Evolutionary conservation across 2,888 invertebrate genomes (phyloP).

Genomic region (Stenichneumon culpator): DNA sequence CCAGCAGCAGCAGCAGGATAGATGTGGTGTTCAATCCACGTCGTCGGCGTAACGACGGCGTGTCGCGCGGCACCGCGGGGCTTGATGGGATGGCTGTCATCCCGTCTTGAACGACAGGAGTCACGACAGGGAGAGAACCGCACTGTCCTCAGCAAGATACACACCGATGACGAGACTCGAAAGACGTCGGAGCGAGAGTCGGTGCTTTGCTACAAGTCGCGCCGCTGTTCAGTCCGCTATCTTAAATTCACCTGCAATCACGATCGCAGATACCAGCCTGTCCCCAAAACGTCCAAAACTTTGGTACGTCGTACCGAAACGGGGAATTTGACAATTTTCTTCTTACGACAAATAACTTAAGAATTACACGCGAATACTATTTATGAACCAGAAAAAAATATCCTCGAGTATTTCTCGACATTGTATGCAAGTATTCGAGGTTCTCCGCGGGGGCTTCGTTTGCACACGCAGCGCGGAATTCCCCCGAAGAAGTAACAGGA

Average conservation of each 20-base stretch:
- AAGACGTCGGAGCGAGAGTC: constrained; percentile 19
- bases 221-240: neutral
- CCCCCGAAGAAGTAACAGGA: constrained; percentile 24
- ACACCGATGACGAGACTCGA: constrained; percentile 32
- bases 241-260: constrained; percentile 3
- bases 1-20: constrained; percentile 5
- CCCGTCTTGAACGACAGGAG: constrained; percentile 41
- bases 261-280: neutral
- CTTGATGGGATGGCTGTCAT: constrained; percentile 52
- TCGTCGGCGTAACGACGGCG: constrained; percentile 53
- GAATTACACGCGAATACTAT: constrained; percentile 13
- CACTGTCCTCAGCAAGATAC: constrained; percentile 2
- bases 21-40: constrained; percentile 35
- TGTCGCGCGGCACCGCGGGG: constrained; percentile 47
- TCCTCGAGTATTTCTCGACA: constrained; percentile 37
- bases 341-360: neutral
- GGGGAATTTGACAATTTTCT: neutral
- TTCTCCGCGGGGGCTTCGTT: constrained; percentile 13
- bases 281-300: neutral
- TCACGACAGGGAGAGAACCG: constrained; percentile 45
- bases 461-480: neutral
- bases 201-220: neutral
- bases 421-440: constrained; percentile 58
- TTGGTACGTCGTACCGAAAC: neutral
- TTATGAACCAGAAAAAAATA: neutral